Conservation (phyloP, 2,797 vertebrate genomes). For the Hafferia zeledoni region DNA sequence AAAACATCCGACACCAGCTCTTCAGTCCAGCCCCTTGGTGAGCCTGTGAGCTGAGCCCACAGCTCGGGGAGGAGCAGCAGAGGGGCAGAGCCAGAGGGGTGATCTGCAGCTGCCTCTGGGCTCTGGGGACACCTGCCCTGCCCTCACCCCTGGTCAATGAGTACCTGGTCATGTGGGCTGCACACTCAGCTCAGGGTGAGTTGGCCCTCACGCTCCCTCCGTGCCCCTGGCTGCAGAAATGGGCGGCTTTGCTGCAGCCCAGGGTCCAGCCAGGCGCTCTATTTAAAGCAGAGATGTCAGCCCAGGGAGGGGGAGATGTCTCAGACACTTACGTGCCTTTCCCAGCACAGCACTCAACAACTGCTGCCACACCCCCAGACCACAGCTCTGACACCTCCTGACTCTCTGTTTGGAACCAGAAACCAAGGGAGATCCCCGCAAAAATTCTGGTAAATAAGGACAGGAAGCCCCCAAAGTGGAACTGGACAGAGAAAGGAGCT, state of each 20-base stretch:
- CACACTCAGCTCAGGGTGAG: background rate
- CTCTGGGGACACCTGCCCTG: background rate
- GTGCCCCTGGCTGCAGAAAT: background rate
- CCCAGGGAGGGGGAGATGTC: background rate
- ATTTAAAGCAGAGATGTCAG: background rate
- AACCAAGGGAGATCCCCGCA: background rate
- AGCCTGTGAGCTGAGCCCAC: background rate
- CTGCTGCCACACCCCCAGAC: background rate
- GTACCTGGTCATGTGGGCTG: slow-evolving; percentile 18
- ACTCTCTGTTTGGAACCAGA: background rate
- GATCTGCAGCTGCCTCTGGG: background rate
- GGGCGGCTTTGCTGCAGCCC: fast-evolving
- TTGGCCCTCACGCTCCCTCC: background rate
- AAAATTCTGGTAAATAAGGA: background rate
- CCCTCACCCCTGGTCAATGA: slow-evolving; percentile 23
- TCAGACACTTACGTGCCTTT: fast-evolving
- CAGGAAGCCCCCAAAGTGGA: background rate
- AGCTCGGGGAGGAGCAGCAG: background rate
- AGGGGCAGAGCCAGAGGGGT: background rate
- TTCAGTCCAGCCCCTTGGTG: fast-evolving
- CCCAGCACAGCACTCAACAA: background rate
- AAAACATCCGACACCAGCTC: background rate
- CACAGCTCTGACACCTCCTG: background rate
- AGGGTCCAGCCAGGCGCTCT: background rate
- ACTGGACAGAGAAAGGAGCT: background rate